These are phyloP conservation scores for Dicycla oo DNA, from an alignment of 2,888 invertebrate genomes.

Conservation along the genomic window DNA sequence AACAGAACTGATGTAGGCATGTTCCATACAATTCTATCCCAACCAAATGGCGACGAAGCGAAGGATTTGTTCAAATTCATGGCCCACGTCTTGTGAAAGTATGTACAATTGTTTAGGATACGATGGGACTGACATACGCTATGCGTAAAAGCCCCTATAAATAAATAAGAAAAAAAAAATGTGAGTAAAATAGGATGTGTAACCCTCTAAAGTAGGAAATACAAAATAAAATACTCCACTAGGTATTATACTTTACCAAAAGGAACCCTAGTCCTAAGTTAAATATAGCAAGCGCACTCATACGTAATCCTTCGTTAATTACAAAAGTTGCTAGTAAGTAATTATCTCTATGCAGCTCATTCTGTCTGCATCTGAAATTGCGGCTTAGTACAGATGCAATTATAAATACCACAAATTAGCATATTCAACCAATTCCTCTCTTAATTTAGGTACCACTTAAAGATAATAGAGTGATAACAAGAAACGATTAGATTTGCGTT, in stretches of 20 bases:
- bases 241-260: neutral
- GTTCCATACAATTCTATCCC: no score
- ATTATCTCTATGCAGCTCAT: slow-evolving; percentile 21
- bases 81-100: no score
- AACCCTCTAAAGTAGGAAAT: neutral
- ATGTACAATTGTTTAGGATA: no score
- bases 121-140: no score
- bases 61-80: no score
- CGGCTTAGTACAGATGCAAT: slow-evolving; percentile 36
- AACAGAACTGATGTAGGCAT: no score
- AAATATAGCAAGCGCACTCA: slow-evolving; percentile 11
- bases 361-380: slow-evolving; percentile 33
- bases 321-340: slow-evolving; percentile 36
- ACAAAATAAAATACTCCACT: neutral
- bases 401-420: slow-evolving; percentile 42
- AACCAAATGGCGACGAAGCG: no score
- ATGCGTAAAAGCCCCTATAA: no score
- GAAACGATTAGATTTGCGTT: slow-evolving; percentile 33
- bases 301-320: slow-evolving; percentile 42
- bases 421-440: slow-evolving; percentile 43
- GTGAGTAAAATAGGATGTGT: no score
- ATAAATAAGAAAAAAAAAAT: no score
- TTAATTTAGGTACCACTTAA: slow-evolving; percentile 24
- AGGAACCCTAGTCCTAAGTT: neutral
- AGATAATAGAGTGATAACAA: slow-evolving; percentile 29